Evolutionary conservation across 1,140 invertebrate genomes (phyloP), one percentile per base, ranked within the genome.

Genomic region (Brachystomella parvula): DNA sequence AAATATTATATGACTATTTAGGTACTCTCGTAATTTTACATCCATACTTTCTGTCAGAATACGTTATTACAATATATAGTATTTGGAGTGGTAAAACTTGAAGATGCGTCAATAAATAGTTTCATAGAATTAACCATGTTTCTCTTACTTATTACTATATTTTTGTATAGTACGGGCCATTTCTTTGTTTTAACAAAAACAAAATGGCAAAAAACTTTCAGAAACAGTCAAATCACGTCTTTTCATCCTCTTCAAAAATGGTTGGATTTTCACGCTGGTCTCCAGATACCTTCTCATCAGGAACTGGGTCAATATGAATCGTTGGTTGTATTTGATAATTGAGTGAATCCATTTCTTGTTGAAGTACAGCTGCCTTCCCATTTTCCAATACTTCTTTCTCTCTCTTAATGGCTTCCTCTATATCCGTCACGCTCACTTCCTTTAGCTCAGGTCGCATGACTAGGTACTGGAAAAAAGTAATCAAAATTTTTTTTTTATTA

Each of bases 391-490:
- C 9, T 49, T 28, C 31, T n/a, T 47, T 63, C 33, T 26, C 21
- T 9, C 19, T 17, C 19, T 24, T 12, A 24, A 53, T 53, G 53
- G 63, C 56, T 57, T 57, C 49, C 29, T 64, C 63, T 32, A 53
- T 57, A 44, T 66, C 65, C 12, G 26, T 32, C 32, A 66, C 57
- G 29, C 47, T 67, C 19, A 70, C 64, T 57, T 70, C 71, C 49
- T 70, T 68, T 49, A 73, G 31, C 44, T 73, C 71, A 32, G 71
- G 71, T 58, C 71, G 61, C 71, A 73, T 73, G 33, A 73, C 71
- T 47, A 73, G 58, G 56, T 69, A 70, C 69, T 73, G 59, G 17
- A 59, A 70, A 62, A 30, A 56, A 53, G 2, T 35, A 33, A 49
- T 26, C 28, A 61, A 30, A 33, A 17, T 49, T 17, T 58, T 21